Evolutionary conservation across 2,113 vertebrate genomes (phyloP).

Genomic region (Mugil cephalus): DNA sequence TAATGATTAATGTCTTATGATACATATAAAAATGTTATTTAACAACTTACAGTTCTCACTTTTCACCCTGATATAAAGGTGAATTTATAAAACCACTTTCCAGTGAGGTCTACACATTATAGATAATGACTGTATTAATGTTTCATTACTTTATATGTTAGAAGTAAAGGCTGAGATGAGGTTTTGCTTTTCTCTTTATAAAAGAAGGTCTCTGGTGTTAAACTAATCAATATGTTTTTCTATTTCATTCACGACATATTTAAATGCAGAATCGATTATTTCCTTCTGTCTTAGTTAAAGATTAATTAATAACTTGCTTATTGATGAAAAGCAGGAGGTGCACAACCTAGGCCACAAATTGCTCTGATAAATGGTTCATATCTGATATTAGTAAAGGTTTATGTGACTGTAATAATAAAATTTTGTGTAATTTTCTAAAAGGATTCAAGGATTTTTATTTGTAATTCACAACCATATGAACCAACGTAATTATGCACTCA

Average conservation of each 20-base stretch:
- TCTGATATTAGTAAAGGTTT: neutral
- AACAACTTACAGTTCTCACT: neutral
- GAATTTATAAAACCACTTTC: neutral
- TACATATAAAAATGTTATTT: neutral
- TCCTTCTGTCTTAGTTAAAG: neutral
- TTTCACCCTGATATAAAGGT: neutral
- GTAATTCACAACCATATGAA: too few species aligned
- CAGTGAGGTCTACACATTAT: neutral
- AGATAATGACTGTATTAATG: neutral
- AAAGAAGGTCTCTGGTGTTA: neutral
- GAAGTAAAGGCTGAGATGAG: neutral
- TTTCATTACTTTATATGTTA: neutral
- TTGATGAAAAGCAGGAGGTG: neutral
- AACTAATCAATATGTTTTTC: too few species aligned
- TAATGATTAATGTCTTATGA: neutral
- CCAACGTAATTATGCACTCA: too few species aligned
- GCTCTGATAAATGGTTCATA: neutral
- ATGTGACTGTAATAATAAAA: neutral
- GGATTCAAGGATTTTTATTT: too few species aligned
- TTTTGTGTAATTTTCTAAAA: neutral
- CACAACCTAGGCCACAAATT: too few species aligned
- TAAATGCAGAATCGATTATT: neutral
- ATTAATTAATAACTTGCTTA: neutral
- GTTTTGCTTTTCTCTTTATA: neutral
- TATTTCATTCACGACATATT: neutral